phyloP scores from a whole-genome alignment of 1,140 invertebrate genomes.

The Laupala kohalensis region DNA sequence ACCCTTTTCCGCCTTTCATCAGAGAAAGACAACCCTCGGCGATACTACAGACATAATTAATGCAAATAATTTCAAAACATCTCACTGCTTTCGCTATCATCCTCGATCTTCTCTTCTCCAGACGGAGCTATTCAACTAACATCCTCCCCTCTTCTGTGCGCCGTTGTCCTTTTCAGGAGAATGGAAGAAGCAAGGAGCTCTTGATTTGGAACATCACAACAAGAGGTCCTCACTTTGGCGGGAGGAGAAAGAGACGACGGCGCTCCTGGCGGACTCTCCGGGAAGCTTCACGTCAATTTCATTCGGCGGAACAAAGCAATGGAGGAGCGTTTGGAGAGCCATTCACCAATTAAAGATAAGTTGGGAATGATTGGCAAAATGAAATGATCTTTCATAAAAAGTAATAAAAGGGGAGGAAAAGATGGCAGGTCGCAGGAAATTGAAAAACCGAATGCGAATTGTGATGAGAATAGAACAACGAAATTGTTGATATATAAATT shows the following conservation, averaged over 20 bases:
- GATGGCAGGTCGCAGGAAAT: background rate
- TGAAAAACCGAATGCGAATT: too few species aligned
- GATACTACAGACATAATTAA: background rate
- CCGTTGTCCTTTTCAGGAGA: too few species aligned
- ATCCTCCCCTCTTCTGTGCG: too few species aligned
- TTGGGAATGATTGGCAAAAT: background rate
- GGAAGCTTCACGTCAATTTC: background rate
- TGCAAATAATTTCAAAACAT: background rate
- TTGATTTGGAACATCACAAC: too few species aligned
- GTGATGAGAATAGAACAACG: too few species aligned
- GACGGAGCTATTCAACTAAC: too few species aligned
- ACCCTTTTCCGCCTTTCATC: background rate
- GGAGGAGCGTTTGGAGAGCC: background rate
- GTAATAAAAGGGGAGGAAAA: background rate
- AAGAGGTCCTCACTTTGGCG: too few species aligned
- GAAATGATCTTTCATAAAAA: background rate
- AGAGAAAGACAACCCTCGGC: background rate
- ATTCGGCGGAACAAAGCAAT: background rate
- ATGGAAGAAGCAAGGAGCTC: too few species aligned
- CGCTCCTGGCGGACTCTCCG: background rate
- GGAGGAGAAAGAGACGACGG: background rate
- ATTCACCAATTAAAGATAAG: background rate
- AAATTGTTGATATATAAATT: too few species aligned
- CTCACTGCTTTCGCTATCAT: background rate
- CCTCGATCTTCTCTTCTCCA: background rate